These are phyloP conservation scores for Aselliscus stoliczkanus DNA, from an alignment of 2,797 vertebrate species.

Conservation along the genomic window DNA sequence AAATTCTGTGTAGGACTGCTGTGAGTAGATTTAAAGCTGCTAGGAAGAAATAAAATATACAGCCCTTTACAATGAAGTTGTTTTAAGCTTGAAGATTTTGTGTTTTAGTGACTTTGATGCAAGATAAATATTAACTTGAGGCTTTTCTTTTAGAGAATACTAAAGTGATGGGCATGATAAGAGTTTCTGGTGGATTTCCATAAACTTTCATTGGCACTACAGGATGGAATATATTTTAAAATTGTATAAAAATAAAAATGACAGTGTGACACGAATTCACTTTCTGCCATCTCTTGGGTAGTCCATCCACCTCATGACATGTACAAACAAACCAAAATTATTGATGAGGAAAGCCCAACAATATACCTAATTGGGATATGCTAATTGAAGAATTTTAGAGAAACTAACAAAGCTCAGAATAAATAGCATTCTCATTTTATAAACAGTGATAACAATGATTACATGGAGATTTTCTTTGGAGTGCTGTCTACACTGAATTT, in stretches of 20 bases:
- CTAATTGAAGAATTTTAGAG: slow-evolving; percentile 55
- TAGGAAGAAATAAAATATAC: slow-evolving; percentile 71
- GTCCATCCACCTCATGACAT: slow-evolving; percentile 40
- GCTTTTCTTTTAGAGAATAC: slow-evolving; percentile 63
- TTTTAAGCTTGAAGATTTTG: slow-evolving; percentile 72
- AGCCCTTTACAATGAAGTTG: slow-evolving; percentile 61
- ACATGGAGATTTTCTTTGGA: slow-evolving; percentile 32
- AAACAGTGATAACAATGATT: slow-evolving; percentile 42
- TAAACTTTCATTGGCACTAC: slow-evolving; percentile 47
- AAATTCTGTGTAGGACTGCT: slow-evolving; percentile 73
- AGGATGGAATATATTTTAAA: background rate
- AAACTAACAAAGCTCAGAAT: slow-evolving; percentile 51
- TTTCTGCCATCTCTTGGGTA: slow-evolving; percentile 63
- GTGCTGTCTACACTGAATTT: slow-evolving; percentile 27
- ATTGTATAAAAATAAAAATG: slow-evolving; percentile 64
- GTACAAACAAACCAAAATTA: slow-evolving; percentile 56
- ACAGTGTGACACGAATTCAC: slow-evolving; percentile 37
- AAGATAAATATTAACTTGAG: slow-evolving; percentile 61
- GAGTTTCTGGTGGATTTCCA: slow-evolving; percentile 46
- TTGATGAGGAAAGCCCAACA: slow-evolving; percentile 68
- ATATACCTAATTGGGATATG: slow-evolving; percentile 49
- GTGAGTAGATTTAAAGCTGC: slow-evolving; percentile 66
- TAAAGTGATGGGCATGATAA: slow-evolving; percentile 46
- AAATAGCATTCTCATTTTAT: slow-evolving; percentile 46
- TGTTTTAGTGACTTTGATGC: slow-evolving; percentile 55